These are phyloP conservation scores for Wiebesia pumilae DNA, from an alignment of 1,140 invertebrate genomes.

Conservation along the genomic window DNA sequence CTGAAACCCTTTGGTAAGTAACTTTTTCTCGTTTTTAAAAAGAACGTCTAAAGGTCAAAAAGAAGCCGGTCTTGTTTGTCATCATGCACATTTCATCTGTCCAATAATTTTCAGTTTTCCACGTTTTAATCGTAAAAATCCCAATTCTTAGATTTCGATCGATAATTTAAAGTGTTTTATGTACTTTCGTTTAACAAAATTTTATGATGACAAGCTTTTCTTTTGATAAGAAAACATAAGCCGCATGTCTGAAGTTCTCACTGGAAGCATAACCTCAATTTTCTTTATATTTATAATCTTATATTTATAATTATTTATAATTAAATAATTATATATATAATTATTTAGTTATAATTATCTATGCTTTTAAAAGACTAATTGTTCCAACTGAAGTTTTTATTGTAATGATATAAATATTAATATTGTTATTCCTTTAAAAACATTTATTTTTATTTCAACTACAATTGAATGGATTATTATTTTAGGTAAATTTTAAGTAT, in stretches of 20 bases:
- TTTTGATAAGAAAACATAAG: not conserved
- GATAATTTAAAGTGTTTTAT: not conserved
- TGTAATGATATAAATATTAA: too few species aligned
- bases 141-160: not conserved
- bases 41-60: not conserved
- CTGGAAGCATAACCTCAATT: conserved; percentile 47
- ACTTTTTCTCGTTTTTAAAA: not conserved
- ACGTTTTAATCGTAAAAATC: not conserved
- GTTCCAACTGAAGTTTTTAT: too few species aligned
- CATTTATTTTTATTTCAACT: too few species aligned
- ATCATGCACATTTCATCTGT: not conserved
- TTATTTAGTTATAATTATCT: too few species aligned
- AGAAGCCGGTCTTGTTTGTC: not conserved
- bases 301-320: too few species aligned
- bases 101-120: not conserved
- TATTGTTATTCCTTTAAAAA: too few species aligned
- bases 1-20: conserved; percentile 56
- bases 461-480: too few species aligned
- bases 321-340: too few species aligned
- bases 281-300: not conserved
- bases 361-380: too few species aligned
- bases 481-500: too few species aligned
- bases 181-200: too few species aligned
- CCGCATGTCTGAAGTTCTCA: conserved; percentile 9
- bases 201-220: not conserved